Conservation (phyloP, 2,888 invertebrate species). For the Halocaridina rubra region DNA sequence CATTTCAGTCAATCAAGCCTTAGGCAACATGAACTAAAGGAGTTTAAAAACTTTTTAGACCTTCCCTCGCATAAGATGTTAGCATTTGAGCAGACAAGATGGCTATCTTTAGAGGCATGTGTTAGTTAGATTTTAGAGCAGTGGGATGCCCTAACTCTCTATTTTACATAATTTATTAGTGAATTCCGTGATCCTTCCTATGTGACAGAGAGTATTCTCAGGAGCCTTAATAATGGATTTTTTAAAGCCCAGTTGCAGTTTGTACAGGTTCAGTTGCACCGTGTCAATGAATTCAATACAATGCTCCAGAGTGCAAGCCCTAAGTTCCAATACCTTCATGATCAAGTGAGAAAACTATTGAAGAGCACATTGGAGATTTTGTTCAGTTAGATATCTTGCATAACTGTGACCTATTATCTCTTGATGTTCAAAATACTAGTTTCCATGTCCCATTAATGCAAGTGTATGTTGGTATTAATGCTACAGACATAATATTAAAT, state of each 20-base stretch:
- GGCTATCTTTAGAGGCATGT: constrained; percentile 15
- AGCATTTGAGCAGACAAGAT: background rate
- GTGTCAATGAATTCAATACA: constrained; percentile 10
- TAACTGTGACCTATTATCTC: constrained; percentile 17
- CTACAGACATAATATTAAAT: constrained; percentile 12
- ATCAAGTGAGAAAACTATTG: background rate
- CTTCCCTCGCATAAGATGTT: background rate
- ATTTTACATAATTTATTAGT: background rate
- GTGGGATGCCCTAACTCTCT: background rate
- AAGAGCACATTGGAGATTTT: background rate
- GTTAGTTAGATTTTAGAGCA: background rate
- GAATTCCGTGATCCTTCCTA: background rate
- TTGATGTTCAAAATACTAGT: background rate
- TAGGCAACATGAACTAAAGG: background rate
- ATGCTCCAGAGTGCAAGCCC: background rate
- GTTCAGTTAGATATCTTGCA: background rate
- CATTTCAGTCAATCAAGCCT: constrained; percentile 1
- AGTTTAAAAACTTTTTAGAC: background rate
- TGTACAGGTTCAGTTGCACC: background rate
- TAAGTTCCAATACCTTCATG: background rate
- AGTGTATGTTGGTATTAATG: constrained; percentile 11
- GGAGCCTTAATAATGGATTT: background rate
- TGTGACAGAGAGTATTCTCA: background rate
- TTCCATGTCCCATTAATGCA: constrained; percentile 7
- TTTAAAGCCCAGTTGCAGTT: constrained; percentile 14